These are phyloP conservation scores for Myzus persicae DNA, from an alignment of 1,140 invertebrate species.

Conservation along the genomic window DNA sequence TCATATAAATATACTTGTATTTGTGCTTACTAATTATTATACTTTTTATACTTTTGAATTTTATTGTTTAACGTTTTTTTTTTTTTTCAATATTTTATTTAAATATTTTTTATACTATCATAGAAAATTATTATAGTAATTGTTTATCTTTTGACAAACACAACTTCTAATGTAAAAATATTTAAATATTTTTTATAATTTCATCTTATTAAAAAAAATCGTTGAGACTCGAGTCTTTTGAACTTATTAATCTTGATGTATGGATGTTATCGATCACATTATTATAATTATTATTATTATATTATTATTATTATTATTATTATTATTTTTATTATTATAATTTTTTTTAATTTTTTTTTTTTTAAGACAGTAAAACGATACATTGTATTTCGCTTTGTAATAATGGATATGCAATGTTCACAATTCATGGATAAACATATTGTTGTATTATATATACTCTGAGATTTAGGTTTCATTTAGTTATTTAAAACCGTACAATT, in stretches of 20 bases:
- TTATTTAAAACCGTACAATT: background rate
- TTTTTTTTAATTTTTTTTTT: background rate
- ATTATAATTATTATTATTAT: slow-evolving; percentile 16
- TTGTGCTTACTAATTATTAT: slow-evolving; percentile 44
- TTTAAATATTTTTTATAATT: slow-evolving; percentile 20
- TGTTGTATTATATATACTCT: background rate
- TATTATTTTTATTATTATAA: background rate
- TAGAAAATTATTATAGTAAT: too few relatives aligned
- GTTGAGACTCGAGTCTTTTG: background rate
- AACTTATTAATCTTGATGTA: background rate
- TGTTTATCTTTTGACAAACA: too few relatives aligned
- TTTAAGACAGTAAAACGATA: slow-evolving; percentile 31
- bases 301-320: background rate
- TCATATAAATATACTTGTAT: background rate
- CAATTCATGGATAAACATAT: background rate
- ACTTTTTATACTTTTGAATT: slow-evolving; percentile 38
- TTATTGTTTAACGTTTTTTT: background rate
- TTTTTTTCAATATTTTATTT: background rate
- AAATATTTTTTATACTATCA: too few relatives aligned
- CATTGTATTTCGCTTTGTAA: slow-evolving; percentile 11
- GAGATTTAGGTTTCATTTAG: background rate
- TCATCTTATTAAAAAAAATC: background rate
- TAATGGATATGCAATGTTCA: too few relatives aligned
- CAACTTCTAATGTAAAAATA: too few relatives aligned
- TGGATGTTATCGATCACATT: background rate